Evolutionary conservation across 2,797 vertebrate genomes (phyloP).

Genomic region (Sebastes iracundus): DNA sequence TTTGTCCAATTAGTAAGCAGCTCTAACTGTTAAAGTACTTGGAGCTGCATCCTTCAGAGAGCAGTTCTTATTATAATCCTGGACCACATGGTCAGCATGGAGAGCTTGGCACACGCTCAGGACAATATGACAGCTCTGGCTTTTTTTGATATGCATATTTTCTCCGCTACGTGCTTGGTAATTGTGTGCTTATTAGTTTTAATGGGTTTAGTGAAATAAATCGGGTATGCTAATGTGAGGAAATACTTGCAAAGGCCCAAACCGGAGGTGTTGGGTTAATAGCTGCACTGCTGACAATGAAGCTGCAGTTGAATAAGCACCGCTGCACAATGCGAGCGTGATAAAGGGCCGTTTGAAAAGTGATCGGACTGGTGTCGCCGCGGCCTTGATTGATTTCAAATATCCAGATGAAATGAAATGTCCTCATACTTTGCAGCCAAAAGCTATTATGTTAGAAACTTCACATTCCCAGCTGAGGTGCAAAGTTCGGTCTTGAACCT

Average conservation of each 20-base stretch:
- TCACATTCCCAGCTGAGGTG: background rate
- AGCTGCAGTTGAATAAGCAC: slow-evolving; percentile 33
- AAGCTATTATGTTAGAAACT: background rate
- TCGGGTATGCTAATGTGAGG: slow-evolving; percentile 54
- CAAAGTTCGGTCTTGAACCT: background rate
- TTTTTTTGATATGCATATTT: slow-evolving; percentile 78
- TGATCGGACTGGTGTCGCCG: background rate
- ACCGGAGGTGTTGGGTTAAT: slow-evolving; percentile 60
- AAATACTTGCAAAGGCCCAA: slow-evolving; percentile 35
- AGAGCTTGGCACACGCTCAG: slow-evolving; percentile 68
- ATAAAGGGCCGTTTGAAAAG: slow-evolving; percentile 21
- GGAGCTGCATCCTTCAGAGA: slow-evolving; percentile 46
- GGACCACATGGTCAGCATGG: slow-evolving; percentile 69
- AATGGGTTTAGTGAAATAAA: slow-evolving; percentile 72
- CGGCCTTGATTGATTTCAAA: slow-evolving; percentile 34
- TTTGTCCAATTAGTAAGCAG: slow-evolving; percentile 80
- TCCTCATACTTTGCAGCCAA: background rate
- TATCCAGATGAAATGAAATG: background rate
- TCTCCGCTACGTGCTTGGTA: slow-evolving; percentile 59
- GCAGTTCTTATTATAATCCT: slow-evolving; percentile 70
- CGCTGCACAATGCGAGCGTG: slow-evolving; percentile 5
- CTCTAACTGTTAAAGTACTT: slow-evolving; percentile 38
- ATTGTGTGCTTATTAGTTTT: slow-evolving; percentile 80
- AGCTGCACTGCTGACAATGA: slow-evolving; percentile 30
- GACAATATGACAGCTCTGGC: slow-evolving; percentile 72